These are phyloP conservation scores for Trematomus bernacchii DNA, from an alignment of 2,797 vertebrate species.

Conservation along the genomic window DNA sequence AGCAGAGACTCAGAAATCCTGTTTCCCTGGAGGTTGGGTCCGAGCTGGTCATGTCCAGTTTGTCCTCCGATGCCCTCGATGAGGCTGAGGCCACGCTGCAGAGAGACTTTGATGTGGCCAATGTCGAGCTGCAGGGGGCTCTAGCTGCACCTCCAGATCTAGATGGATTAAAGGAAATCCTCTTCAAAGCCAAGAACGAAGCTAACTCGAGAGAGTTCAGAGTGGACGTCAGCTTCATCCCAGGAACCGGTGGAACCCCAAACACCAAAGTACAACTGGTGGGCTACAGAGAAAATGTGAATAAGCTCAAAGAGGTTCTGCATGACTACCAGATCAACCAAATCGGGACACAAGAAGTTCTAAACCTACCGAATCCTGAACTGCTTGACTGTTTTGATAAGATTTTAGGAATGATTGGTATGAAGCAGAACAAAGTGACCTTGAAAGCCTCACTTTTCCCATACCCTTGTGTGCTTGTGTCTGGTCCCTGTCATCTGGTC, in stretches of 20 bases:
- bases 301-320: conserved; percentile 57
- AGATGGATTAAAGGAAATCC: conserved; percentile 49
- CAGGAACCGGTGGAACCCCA: background rate
- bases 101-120: conserved; percentile 54
- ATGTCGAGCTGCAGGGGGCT: conserved; percentile 42
- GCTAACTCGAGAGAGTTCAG: conserved; percentile 48
- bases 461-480: conserved; percentile 52
- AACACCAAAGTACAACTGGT: conserved; percentile 53
- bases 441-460: conserved; percentile 32
- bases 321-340: conserved; percentile 59
- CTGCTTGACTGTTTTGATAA: conserved; percentile 64
- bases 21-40: conserved; percentile 54
- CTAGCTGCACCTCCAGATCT: conserved; percentile 40
- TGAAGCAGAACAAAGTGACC: conserved; percentile 51
- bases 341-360: conserved; percentile 17
- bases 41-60: conserved; percentile 71
- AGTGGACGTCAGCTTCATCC: conserved; percentile 56
- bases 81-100: conserved; percentile 61
- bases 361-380: conserved; percentile 53
- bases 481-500: conserved; percentile 66
- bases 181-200: conserved; percentile 38
- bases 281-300: conserved; percentile 70
- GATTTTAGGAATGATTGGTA: conserved; percentile 42
- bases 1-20: conserved; percentile 57
- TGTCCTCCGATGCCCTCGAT: conserved; percentile 64